Evolutionary conservation across 2,888 invertebrate species (phyloP).

Genomic region (Drosophila crucigera): DNA sequence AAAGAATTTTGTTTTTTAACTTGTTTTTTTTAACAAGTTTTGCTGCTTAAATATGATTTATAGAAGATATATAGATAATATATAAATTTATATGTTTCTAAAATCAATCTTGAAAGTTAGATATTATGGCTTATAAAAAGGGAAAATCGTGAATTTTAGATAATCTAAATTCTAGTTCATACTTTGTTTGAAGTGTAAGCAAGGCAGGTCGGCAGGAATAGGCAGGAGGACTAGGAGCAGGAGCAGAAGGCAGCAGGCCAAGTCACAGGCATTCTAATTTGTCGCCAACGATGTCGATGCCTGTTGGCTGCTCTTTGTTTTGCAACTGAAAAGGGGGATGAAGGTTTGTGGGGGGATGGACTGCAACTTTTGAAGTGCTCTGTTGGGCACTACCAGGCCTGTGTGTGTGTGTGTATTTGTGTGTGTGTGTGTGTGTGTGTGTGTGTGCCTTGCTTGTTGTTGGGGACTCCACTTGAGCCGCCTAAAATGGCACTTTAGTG

Average conservation of each 20-base stretch:
- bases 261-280: constrained; percentile 72
- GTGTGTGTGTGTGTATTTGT: constrained; percentile 12
- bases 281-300: constrained; percentile 66
- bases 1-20: no score
- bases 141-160: not conserved
- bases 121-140: not conserved
- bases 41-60: no score
- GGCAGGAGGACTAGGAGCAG: not conserved
- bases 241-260: constrained; percentile 4
- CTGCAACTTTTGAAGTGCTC: constrained; percentile 78
- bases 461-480: constrained; percentile 77
- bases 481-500: constrained; percentile 84
- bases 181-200: constrained; percentile 1
- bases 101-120: not conserved
- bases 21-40: no score
- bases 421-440: not conserved
- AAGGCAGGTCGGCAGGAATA: not conserved
- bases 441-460: constrained; percentile 35
- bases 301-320: constrained; percentile 53
- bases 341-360: constrained; percentile 15
- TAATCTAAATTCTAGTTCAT: not conserved
- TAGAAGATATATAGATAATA: not conserved
- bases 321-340: constrained; percentile 8
- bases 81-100: not conserved
- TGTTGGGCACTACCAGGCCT: constrained; percentile 37